A percentile compares a stretch with the other conserved stretches of the same genome.
phyloP scores from a whole-genome alignment of 1,140 invertebrate species.

The Artemia franciscana region DNA sequence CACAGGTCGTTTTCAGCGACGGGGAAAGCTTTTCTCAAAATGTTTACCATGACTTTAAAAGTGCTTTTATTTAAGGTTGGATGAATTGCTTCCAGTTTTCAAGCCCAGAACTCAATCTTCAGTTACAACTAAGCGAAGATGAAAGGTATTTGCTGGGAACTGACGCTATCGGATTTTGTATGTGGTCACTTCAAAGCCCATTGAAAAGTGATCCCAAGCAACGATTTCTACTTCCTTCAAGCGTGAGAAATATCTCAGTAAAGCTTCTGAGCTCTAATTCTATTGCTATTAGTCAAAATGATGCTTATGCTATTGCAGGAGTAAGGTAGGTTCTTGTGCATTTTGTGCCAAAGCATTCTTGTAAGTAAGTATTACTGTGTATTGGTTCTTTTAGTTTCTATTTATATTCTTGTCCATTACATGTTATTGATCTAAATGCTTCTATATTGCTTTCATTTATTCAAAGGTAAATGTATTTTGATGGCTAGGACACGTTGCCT shows the following conservation, averaged over 20 bases:
- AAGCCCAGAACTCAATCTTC: conserved; percentile 31
- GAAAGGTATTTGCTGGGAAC: conserved; percentile 59
- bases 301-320: conserved; percentile 79
- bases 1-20: background rate
- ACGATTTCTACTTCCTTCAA: conserved; percentile 49
- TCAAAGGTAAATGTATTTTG: too few relatives aligned
- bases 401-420: too few relatives aligned
- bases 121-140: conserved; percentile 53
- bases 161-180: conserved; percentile 51
- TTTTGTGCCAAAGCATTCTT: too few relatives aligned
- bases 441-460: background rate
- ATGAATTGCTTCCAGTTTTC: too few relatives aligned
- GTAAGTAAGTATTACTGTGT: too few relatives aligned
- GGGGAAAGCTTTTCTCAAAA: background rate
- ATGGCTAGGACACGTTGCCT: too few relatives aligned
- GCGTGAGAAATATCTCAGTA: conserved; percentile 75
- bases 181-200: conserved; percentile 34
- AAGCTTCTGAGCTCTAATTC: conserved; percentile 68
- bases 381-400: too few relatives aligned
- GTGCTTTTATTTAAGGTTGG: conserved; percentile 2
- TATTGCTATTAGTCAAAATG: conserved; percentile 64
- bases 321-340: conserved; percentile 57
- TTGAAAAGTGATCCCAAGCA: conserved; percentile 1
- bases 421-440: too few relatives aligned
- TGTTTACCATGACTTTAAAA: conserved; percentile 8